A percentile compares a stretch with the other conserved stretches of the same genome.
Conservation (phyloP, 2,888 invertebrate species). For the Eudasyphora cyanicolor region DNA sequence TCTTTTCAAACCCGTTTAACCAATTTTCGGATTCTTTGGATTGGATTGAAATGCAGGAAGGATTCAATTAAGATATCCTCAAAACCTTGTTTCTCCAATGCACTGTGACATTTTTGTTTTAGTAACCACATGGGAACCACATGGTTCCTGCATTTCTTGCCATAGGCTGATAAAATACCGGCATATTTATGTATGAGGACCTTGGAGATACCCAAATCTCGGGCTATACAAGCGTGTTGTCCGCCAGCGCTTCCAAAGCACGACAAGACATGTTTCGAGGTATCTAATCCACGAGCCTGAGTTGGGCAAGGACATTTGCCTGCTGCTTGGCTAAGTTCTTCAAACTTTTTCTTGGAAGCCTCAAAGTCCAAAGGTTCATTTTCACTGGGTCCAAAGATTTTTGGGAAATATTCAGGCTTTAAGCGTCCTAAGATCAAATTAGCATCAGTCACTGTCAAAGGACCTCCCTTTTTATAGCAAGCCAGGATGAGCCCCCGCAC, state of each 20-base stretch:
- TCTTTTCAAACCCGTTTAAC: conserved; percentile 88
- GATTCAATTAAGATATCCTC: conserved; percentile 87
- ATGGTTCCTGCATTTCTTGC: conserved; percentile 95
- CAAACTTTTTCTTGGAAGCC: conserved; percentile 85
- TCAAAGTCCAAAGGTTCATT: conserved; percentile 91
- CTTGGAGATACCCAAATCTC: conserved; percentile 91
- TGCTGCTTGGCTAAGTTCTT: conserved; percentile 81
- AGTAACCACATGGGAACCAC: too few relatives aligned
- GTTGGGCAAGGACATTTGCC: conserved; percentile 79
- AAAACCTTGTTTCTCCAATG: conserved; percentile 88
- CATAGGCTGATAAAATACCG: conserved; percentile 97
- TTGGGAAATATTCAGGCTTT: conserved; percentile 96
- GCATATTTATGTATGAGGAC: conserved; percentile 95
- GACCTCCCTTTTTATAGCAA: conserved; percentile 95
- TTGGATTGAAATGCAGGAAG: conserved; percentile 87
- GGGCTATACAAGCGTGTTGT: conserved; percentile 98
- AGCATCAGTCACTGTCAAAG: conserved; percentile 97
- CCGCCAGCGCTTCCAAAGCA: conserved; percentile 99
- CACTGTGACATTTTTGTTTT: conserved; percentile 83
- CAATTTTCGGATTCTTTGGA: conserved; percentile 60
- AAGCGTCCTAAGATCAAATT: conserved; percentile 95
- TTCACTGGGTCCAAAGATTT: conserved; percentile 96
- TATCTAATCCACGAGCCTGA: conserved; percentile 96
- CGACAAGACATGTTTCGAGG: conserved; percentile 93
- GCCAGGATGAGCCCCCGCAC: conserved; percentile 96